A percentile compares a stretch with the other conserved stretches of the same genome.
phyloP scores from a whole-genome alignment of 2,888 invertebrate genomes.

The Eulithis prunata region DNA sequence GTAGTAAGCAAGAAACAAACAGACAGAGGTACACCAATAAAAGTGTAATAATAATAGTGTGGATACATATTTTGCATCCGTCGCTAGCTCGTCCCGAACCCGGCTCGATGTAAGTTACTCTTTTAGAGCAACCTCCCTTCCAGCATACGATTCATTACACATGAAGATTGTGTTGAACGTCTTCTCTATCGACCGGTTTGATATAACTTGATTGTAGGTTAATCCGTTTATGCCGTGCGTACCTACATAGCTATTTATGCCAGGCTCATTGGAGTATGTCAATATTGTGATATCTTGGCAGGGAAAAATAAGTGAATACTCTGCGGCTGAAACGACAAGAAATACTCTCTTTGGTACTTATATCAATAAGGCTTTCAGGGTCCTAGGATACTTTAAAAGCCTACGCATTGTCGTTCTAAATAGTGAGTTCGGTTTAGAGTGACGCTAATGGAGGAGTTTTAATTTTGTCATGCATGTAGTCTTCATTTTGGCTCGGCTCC shows the following conservation, averaged over 20 bases:
- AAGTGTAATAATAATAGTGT: background rate
- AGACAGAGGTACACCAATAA: no score
- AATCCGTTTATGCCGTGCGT: background rate
- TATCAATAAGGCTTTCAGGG: background rate
- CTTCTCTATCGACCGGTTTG: conserved; percentile 5
- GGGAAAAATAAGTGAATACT: background rate
- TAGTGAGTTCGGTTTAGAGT: conserved; percentile 8
- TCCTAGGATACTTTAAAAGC: no score
- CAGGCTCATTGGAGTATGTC: background rate
- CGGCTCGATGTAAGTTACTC: conserved; percentile 1
- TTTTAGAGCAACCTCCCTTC: conserved; percentile 27
- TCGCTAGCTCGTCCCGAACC: background rate
- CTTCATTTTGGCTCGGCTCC: conserved; percentile 31
- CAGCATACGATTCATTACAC: conserved; percentile 24
- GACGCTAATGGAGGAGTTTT: conserved; percentile 17
- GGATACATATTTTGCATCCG: background rate
- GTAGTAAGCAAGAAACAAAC: no score
- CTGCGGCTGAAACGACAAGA: background rate
- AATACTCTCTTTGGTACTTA: background rate
- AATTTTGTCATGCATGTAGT: conserved; percentile 19
- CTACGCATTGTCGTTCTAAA: background rate
- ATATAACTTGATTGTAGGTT: conserved; percentile 3
- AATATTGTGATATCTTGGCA: background rate
- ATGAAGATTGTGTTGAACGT: conserved; percentile 12
- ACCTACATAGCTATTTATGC: background rate